Evolutionary conservation across 2,797 vertebrate species (phyloP), one percentile per base, ranked within the genome.

Genomic region (Acropternis orthonyx): DNA sequence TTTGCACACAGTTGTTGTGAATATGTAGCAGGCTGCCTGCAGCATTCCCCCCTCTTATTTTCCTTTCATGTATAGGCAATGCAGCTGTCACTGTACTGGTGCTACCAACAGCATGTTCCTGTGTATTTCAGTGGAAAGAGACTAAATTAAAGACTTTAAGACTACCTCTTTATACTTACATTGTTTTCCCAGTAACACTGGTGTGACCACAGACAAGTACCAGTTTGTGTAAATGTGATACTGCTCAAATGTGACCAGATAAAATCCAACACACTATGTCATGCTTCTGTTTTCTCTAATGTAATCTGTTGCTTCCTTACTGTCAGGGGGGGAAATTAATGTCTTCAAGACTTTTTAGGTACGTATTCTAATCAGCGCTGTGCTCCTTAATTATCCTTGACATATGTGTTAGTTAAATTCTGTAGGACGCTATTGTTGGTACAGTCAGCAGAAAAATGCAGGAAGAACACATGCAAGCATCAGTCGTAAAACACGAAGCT

Each of bases 11-110:
- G 55, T 23, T 52, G 37, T 36, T 6, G 4, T 23, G 39, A 76
- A 46, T 27, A 28, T 0, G 0, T 6, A 52, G 55, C 0, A 13
- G 39, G 46, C 49, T 89, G 36, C 63, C 30, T 0, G 12, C 18
- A 91, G 74, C 78, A 75, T 17, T 39, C 44, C 55, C 14, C 7
- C 6, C 27, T 43, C 72, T 26, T 49, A 24, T 43, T 37, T 65
- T 51, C 46, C n/a, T 54, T 20, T 32, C 37, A 52, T 4, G 18
- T 46, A 32, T 12, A 63, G 9, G 27, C 12, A 75, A 17, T 1
- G 2, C 32, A 17, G 12, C 61, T 77, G 44, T 8, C 76, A 22
- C 46, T 20, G n/a, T 28, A 14, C n/a, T 16, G 30, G n/a, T 20
- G n/a, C 56, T 52, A 22, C 22, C 26, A 44, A 69, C 37, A 66